Evolutionary conservation across 2,797 vertebrate genomes (phyloP), one percentile per base, ranked within the genome.

Genomic region (Myotis daubentonii): DNA sequence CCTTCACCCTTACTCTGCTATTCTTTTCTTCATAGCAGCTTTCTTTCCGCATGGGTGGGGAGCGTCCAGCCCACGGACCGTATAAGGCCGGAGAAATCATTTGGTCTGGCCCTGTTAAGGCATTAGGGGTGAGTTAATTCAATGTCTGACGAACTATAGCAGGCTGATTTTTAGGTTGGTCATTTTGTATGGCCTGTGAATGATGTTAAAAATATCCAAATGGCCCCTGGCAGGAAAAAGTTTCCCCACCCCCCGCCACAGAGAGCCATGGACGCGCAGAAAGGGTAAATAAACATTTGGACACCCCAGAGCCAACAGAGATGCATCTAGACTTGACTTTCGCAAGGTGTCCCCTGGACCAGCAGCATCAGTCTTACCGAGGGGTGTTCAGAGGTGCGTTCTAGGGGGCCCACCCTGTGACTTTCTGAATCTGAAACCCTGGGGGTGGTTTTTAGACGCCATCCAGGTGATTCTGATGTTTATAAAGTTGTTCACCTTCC

Each of bases 1-100:
- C 5, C 62, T 65, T 84, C 5, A 3, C 9, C 12, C 30, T 30
- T 2, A 3, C 6, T 9, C 0, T 36, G 6, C 33, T 6, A 20
- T 78, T 57, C 25, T 79, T 89, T 74, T 47, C 13, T 41, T 70
- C 5, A 1, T 62, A 51, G 65, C 6, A 13, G 30, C n/a, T 95
- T 86, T 78, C 47, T 91, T 57, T 57, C 11, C 22, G 9, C 9
- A 1, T 9, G 9, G 9, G 55, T 10, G 22, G 55, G 55, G 55
- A 23, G 10, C 4, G 55, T 57, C 55, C 55, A 57, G 55, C 55
- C 55, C 55, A 23, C 0, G 22, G 22, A 57, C 22, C 9, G 0
- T 11, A 23, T 23, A 10, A 57, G 55, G 55, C 55, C 9, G 0
- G 55, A 57, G 22, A 57, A 23, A 57, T 57, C 22, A 1, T 57